These are phyloP conservation scores for Sebastes cheni DNA, from an alignment of 2,797 vertebrate genomes.

Conservation along the genomic window DNA sequence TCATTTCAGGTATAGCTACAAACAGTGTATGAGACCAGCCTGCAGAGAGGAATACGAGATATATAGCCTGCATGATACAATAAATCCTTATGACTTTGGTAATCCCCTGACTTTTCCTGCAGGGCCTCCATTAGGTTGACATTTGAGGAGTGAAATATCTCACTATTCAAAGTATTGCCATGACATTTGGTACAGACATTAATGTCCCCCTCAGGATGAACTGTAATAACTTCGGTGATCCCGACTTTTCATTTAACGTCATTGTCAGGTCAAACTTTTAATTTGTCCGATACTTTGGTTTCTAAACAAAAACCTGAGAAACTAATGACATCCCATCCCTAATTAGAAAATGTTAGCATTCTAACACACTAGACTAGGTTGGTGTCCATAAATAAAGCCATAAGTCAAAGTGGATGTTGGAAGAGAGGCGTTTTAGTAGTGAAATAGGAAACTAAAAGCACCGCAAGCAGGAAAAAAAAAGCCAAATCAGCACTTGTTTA, in stretches of 20 bases:
- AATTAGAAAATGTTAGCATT: neutral
- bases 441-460: slow-evolving; percentile 11
- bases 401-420: slow-evolving; percentile 9
- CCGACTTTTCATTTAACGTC: neutral
- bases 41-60: fast-evolving
- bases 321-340: neutral
- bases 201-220: neutral
- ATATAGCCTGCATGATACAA: neutral
- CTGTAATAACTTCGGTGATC: neutral
- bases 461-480: slow-evolving; percentile 37
- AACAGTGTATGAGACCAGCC: too few relatives aligned
- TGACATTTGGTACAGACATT: neutral
- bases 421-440: neutral
- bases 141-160: neutral
- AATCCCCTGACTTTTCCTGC: neutral
- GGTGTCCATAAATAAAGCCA: neutral
- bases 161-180: neutral
- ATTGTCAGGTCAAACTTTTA: neutral
- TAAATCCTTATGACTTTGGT: neutral
- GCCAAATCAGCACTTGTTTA: slow-evolving; percentile 56
- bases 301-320: neutral
- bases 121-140: neutral
- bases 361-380: neutral
- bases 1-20: too few relatives aligned
- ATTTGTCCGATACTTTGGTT: neutral